A percentile compares a stretch with the other conserved stretches of the same genome.
phyloP scores from a whole-genome alignment of 2,113 vertebrate species.

The Cyrtonyx montezumae region DNA sequence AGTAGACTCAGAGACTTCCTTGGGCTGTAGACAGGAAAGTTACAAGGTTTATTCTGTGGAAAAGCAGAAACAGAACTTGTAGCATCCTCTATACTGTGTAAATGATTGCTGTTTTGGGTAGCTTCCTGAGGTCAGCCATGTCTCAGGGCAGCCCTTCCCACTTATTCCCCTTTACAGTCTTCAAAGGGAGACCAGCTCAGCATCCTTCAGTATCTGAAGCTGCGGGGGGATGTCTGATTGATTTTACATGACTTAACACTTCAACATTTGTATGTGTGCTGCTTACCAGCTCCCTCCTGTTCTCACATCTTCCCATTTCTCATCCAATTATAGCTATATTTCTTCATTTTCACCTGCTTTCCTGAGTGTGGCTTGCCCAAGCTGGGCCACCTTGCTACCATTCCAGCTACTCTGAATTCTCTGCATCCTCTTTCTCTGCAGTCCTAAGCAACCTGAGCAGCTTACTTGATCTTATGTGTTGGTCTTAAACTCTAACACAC shows the following conservation, averaged over 20 bases:
- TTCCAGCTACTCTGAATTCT: neutral
- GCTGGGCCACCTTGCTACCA: neutral
- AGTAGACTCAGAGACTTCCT: neutral
- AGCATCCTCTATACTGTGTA: neutral
- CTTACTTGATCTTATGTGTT: neutral
- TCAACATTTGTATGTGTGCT: neutral
- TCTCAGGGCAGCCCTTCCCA: neutral
- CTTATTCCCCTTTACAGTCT: neutral
- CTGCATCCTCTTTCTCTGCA: neutral
- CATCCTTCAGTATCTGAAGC: neutral
- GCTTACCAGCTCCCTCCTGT: neutral
- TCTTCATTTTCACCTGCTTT: neutral
- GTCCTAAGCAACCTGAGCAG: no score
- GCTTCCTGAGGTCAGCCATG: neutral
- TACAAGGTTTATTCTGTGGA: neutral
- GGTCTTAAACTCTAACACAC: neutral
- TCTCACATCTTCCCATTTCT: fast-evolving
- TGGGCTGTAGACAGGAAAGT: fast-evolving
- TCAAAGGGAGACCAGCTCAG: neutral
- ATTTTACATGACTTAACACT: constrained; percentile 28
- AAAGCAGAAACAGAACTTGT: neutral
- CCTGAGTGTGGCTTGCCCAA: neutral
- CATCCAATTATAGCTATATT: neutral
- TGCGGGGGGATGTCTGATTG: neutral
- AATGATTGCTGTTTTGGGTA: neutral